Conservation (phyloP, 2,888 invertebrate species). For the Napeogenes sylphis region DNA sequence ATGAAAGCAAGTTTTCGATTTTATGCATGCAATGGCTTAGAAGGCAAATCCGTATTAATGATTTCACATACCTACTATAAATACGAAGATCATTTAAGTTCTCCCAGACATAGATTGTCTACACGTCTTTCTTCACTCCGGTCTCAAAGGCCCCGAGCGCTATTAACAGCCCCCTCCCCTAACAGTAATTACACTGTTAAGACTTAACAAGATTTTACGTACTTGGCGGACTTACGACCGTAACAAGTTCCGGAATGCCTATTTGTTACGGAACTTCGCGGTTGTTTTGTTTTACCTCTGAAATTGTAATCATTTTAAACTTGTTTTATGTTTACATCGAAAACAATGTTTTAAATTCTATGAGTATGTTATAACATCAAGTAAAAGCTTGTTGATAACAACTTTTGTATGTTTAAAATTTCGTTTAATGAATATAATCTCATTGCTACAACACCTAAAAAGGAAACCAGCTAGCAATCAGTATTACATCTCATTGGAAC, state of each 20-base stretch:
- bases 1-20: too few relatives aligned
- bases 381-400: too few relatives aligned
- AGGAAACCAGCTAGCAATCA: slow-evolving; percentile 7
- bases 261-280: slow-evolving; percentile 13
- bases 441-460: too few relatives aligned
- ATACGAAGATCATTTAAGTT: background rate
- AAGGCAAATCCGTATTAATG: too few relatives aligned
- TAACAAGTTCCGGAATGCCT: slow-evolving; percentile 41
- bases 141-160: slow-evolving; percentile 46
- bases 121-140: slow-evolving; percentile 12
- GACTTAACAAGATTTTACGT: slow-evolving; percentile 64
- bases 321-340: too few relatives aligned
- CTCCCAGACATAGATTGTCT: background rate
- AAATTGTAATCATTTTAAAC: slow-evolving; percentile 20
- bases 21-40: too few relatives aligned
- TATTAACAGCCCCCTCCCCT: slow-evolving; percentile 56
- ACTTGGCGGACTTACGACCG: slow-evolving; percentile 51
- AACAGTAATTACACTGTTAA: slow-evolving; percentile 65
- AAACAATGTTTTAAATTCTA: too few relatives aligned
- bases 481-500: slow-evolving; percentile 14
- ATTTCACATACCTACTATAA: background rate
- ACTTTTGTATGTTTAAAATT: too few relatives aligned
- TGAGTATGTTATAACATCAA: too few relatives aligned
- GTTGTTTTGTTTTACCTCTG: slow-evolving; percentile 35
- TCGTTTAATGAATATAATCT: too few relatives aligned